Evolutionary conservation across 2,113 vertebrate species (phyloP), one percentile per base, ranked within the genome.

Genomic region (Xenopus tropicalis): DNA sequence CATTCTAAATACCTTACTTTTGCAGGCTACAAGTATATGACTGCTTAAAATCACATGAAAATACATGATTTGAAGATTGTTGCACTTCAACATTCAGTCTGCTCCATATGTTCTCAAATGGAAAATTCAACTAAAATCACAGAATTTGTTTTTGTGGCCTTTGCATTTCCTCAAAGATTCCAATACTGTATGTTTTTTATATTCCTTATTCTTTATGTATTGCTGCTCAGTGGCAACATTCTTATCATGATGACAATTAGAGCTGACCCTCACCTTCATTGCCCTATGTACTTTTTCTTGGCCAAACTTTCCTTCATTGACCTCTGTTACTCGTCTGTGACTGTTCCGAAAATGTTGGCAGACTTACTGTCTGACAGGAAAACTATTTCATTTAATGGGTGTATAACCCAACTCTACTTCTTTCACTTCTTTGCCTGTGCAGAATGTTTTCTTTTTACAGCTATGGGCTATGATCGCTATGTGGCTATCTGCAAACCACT

Each of bases 381-480:
- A 29, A 13, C 71, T 6, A 86, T 86, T 58, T 84, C 86, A 70
- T 86, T 84, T 59, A 75, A 79, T 13, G 80, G 80, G 8, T 87
- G 85, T 58, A 82, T 78, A 14, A 68, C 82, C n/a, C 86, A 86
- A 4, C 76, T 86, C 0, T 86, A 85, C 59, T 83, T 80, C 12
- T 87, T 87, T 71, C 82, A 86, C 64, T 86, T 86, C 61, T 62
- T 87, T 70, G 85, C 83, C 59, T 84, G 85, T 66, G 83, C 83
- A 1, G 85, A 87, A 71, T 86, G 83, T 13, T 86, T 85, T 63
- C 79, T 86, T 22, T 85, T 85, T 16, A 85, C 85, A 0, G 79
- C 83, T 2, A 86, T 85, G 84, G 86, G 82, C 25, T 86, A 85
- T 23, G 85, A 87, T 66, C 72, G 72, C 10, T 87, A 85, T 70